Evolutionary conservation across 2,888 invertebrate species (phyloP), one percentile per base, ranked within the genome.

Genomic region (Kryphioiulus occultus): DNA sequence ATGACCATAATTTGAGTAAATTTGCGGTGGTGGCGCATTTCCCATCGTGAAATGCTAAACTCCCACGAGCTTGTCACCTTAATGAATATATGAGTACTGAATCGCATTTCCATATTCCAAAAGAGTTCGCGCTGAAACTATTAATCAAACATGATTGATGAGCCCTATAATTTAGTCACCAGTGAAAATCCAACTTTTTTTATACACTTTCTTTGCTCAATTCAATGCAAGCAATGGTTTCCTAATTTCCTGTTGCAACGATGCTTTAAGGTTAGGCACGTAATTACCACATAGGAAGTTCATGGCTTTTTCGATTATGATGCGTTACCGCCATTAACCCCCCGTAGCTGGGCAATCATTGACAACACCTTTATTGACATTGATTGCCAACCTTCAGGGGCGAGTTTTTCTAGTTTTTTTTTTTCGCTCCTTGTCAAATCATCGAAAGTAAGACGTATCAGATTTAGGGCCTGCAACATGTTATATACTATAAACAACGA

Each of bases 1-100:
- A 68, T 68, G 68, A 68, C 68, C 68, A 68, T 68, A 22, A 68
- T 68, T 26, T 68, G 68, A 68, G 68, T 68, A 68, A 68, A 68
- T 68, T 5, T 68, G 68, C 68, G 68, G 68, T 68, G n/a, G 53
- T n/a, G 53, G 53, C 53, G 22, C 26, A 68, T 68, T 26, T 26
- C 12, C 22, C 26, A 10, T 68, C 68, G 68, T 2, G 26, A 68
- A 68, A 68, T 68, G 12, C n/a, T 3, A 12, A 9, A 68, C 7
- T 26, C 68, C 26, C 7, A 12, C 7, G 12, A 26, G 68, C 68
- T 10, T 68, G 26, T 68, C 68, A 68, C 12, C 68, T 68, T 68
- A 68, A 68, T 68, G 68, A 68, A 68, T 68, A 68, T 68, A 68
- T 12, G 10, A 68, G 26, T 26, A 26, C 26, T 68, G 68, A 68